Percentiles rank a stretch among this genome's conserved stretches.
Conservation (phyloP, 2,888 invertebrate genomes). For the Oligia latruncula region DNA sequence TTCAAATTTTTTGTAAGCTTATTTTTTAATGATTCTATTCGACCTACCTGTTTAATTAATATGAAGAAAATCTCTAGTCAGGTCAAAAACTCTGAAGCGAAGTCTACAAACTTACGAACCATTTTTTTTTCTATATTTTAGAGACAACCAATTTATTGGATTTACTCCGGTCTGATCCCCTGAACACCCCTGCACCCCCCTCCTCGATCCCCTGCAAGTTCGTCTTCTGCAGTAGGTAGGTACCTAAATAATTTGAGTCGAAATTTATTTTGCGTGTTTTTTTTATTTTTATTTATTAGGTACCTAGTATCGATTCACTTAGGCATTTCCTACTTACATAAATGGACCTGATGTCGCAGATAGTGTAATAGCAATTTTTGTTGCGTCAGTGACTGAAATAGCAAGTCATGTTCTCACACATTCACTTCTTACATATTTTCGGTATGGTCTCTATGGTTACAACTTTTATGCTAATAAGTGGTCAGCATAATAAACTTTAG, state of each 20-base stretch:
- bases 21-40: neutral
- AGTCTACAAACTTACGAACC: neutral
- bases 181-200: no score
- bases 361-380: neutral
- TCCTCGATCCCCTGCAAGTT: no score
- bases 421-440: conserved; percentile 8
- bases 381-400: neutral
- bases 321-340: neutral
- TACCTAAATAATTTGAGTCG: neutral
- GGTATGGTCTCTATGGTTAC: neutral
- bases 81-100: neutral
- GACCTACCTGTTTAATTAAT: neutral
- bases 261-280: neutral
- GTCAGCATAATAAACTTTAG: conserved; percentile 3
- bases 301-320: neutral
- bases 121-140: neutral
- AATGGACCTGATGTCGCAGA: no score
- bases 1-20: neutral
- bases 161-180: no score
- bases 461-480: conserved; percentile 5
- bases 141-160: neutral
- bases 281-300: neutral
- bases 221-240: no score
- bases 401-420: conserved; percentile 7
- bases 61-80: neutral